Evolutionary conservation across 1,140 invertebrate species (phyloP), one percentile per base, ranked within the genome.

Genomic region (Papilio aristodemus): DNA sequence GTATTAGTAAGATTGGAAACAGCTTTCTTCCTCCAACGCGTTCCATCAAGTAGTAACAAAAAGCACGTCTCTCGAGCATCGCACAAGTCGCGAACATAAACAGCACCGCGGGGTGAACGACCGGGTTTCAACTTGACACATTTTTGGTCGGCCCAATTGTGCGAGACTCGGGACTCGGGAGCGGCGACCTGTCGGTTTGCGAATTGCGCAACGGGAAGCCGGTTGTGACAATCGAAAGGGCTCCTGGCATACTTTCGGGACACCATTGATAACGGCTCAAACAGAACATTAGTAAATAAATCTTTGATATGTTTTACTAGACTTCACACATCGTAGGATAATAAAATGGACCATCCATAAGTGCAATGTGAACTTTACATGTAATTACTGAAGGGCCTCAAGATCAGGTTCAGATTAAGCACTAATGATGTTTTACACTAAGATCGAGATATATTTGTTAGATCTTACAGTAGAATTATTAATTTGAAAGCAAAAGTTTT

Each of bases 61-160:
- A 68, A 64, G 60, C 50, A 64, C 36, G 60, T 39, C 74, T 69
- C 64, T 39, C 71, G 73, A 69, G 54, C 68, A 62, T 72, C 73
- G 72, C 73, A 69, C 80, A 84, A 81, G 83, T 85, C 76, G 81
- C 81, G 82, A 84, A 90, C 78, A 82, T 76, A 81, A 82, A 82
- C 76, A 46, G 22, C 39, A 66, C 69, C 68, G 11, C 62, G 68
- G 82, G 89, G 86, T 91, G 80, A 87, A 84, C 72, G 86, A 78
- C 84, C 87, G 70, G 78, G 69, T 67, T 86, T 91, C 86, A 89
- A 91, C 89, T 91, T 91, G 89, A 89, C 89, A 91, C 89, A 90
- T 90, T 90, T 91, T 87, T 83, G 83, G 80, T 74, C 79, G 85
- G 80, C 84, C 85, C 85, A 85, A 85, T 90, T 89, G 83, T 85